Conservation (phyloP, 1,140 invertebrate genomes). For the Atopsyche davidsoni region DNA sequence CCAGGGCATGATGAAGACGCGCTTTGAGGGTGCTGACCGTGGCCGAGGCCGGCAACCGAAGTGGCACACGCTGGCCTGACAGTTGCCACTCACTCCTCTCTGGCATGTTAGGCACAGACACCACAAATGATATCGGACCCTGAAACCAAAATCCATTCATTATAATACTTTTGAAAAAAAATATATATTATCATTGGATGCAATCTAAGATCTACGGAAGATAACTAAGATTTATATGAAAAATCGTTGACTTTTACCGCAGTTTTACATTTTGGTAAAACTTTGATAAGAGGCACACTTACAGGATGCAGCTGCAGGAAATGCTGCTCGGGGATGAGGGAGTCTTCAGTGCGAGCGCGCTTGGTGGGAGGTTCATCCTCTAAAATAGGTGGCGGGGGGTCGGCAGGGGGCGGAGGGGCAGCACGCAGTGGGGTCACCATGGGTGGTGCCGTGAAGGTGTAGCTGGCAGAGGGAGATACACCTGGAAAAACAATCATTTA, state of each 20-base stretch:
- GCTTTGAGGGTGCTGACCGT: slow-evolving; percentile 81
- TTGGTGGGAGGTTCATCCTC: slow-evolving; percentile 86
- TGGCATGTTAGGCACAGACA: slow-evolving; percentile 66
- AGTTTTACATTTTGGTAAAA: slow-evolving; percentile 3
- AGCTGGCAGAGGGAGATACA: slow-evolving; percentile 9
- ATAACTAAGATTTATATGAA: too few species aligned
- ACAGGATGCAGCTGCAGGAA: slow-evolving; percentile 46
- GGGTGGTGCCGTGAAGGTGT: slow-evolving; percentile 17
- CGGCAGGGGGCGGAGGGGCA: slow-evolving; percentile 36
- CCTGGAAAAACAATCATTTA: slow-evolving; percentile 16
- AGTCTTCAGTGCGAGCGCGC: slow-evolving; percentile 86
- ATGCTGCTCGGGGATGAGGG: slow-evolving; percentile 75
- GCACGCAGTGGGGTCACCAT: slow-evolving; percentile 15
- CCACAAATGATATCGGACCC: slow-evolving; percentile 30
- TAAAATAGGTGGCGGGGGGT: slow-evolving; percentile 45
- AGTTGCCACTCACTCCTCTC: slow-evolving; percentile 96
- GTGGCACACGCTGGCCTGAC: slow-evolving; percentile 81
- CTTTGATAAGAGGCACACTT: too few species aligned
- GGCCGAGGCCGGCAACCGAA: slow-evolving; percentile 76
- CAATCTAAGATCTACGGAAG: too few species aligned
- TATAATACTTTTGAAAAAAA: too few species aligned
- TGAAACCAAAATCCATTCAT: slow-evolving; percentile 9
- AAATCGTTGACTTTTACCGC: too few species aligned
- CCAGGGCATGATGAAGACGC: slow-evolving; percentile 81
- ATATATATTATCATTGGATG: too few species aligned